phyloP scores from a whole-genome alignment of 2,113 vertebrate species.

The Hylia prasina region DNA sequence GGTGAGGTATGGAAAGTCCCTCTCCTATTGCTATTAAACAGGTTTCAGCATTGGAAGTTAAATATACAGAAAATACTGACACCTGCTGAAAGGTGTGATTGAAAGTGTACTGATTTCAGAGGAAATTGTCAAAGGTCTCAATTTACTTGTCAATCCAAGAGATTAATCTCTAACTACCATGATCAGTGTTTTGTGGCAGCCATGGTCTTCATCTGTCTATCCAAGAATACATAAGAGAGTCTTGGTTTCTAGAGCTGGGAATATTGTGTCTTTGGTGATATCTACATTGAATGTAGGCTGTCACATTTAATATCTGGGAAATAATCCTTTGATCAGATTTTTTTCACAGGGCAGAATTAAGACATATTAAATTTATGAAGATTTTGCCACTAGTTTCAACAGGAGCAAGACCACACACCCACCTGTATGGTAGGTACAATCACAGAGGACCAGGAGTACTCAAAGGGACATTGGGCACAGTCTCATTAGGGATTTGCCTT shows the following conservation, averaged over 20 bases:
- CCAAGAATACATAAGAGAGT: background rate
- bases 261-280: background rate
- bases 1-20: background rate
- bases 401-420: background rate
- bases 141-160: background rate
- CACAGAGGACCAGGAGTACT: background rate
- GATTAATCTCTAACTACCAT: background rate
- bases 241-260: background rate
- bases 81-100: background rate
- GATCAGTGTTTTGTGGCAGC: background rate
- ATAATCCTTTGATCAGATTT: background rate
- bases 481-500: background rate
- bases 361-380: background rate
- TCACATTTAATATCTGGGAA: background rate
- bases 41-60: background rate
- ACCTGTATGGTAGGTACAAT: background rate
- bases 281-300: background rate
- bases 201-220: background rate
- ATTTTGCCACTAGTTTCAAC: background rate
- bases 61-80: background rate
- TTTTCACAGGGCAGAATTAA: background rate
- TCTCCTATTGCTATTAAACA: background rate
- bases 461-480: fast-evolving
- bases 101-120: background rate
- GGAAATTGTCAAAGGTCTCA: background rate